Evolutionary conservation across 2,797 vertebrate genomes (phyloP).

Genomic region (Buphagus erythrorhynchus): DNA sequence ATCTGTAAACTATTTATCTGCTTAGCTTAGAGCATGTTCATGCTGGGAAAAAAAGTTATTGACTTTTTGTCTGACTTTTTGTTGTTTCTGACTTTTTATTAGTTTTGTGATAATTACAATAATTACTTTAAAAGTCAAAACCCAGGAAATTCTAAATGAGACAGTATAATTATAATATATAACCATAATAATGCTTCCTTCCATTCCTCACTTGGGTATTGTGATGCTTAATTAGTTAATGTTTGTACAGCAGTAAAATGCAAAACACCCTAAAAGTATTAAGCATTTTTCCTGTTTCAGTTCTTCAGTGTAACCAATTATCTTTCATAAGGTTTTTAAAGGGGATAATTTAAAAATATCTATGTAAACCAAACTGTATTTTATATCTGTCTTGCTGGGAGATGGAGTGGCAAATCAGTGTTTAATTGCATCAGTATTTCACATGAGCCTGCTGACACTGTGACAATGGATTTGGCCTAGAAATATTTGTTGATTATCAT

Average conservation of each 20-base stretch:
- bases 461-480: constrained; percentile 36
- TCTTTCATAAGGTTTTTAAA: neutral
- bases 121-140: constrained; percentile 50
- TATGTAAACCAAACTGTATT: neutral
- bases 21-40: neutral
- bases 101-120: constrained; percentile 48
- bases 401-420: constrained; percentile 18
- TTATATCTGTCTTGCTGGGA: constrained; percentile 13
- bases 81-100: constrained; percentile 44
- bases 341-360: neutral
- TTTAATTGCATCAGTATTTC: constrained; percentile 40
- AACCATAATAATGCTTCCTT: constrained; percentile 46
- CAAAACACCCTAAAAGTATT: neutral
- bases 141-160: constrained; percentile 50
- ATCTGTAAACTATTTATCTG: neutral
- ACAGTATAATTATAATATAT: constrained; percentile 50
- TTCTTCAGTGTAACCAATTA: neutral
- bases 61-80: no score
- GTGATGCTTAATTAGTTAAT: constrained; percentile 55
- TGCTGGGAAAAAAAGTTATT: neutral
- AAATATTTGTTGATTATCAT: constrained; percentile 51
- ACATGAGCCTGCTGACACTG: neutral
- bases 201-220: constrained; percentile 45
- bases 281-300: neutral
- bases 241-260: constrained; percentile 43